Evolutionary conservation across 2,113 vertebrate species (phyloP), one percentile per base, ranked within the genome.

Genomic region (Bubo bubo): DNA sequence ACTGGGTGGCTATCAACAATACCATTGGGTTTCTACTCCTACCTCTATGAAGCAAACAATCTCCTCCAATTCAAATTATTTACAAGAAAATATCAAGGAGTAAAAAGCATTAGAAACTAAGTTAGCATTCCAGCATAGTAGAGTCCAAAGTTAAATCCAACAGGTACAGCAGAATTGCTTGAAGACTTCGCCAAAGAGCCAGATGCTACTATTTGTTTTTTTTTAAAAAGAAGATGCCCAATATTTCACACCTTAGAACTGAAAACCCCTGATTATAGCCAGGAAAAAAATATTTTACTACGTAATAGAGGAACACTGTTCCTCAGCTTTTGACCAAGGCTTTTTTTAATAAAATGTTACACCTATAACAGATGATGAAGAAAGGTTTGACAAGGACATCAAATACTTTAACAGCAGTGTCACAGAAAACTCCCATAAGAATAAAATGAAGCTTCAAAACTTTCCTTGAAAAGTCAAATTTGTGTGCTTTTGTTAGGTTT

Each of bases 1-100:
- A 72, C 39, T 0, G 1, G 13, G n/a, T 34, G 15, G 8, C 34
- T 64, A 56, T 26, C 0, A 0, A 82, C n/a, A 49, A 41, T 24
- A 79, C 12, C 45, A 81, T 1, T 8, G 49, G 8, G 5, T 52
- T 90, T 86, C 76, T 35, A 56, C 12, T 75, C 27, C 15, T 72
- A 12, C 26, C 79, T 79, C 56, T 43, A 35, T 10, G 10, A 39
- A 75, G 27, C 45, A 79, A 70, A 34, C 18, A 64, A 45, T 49
- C 9, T 83, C 55, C 16, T 81, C 11, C 37, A 88, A 76, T 53
- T 68, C 32, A 49, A 91, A n/a, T 70, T 66, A 87, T 63, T 86
- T 72, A 56, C 5, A 79, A 49, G 35, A 72, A 95, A 86, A 74
- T 34, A 88, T 34, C 16, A 88, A 21, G 22, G 28, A 66, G 18